Evolutionary conservation across 1,140 invertebrate species (phyloP), one percentile per base, ranked within the genome.

Genomic region (Pogonomyrmex barbatus): DNA sequence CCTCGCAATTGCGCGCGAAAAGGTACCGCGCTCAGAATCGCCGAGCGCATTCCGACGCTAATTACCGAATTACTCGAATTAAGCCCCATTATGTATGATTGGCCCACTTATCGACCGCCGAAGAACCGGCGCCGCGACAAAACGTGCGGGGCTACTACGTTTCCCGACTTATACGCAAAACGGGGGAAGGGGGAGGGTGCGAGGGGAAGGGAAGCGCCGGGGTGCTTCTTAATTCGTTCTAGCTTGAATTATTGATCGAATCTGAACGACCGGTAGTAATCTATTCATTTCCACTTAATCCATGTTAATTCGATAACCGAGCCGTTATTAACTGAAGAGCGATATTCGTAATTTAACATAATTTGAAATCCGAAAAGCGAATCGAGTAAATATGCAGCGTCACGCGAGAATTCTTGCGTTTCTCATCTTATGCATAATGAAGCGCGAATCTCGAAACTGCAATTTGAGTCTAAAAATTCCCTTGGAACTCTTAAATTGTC

Each of bases 1-100:
- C 30, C 52, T n/a, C 24, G 47, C 47, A 10, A 52, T 68, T 10
- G 62, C 77, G 47, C 68, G 24, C 67, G 79, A 62, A 83, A 83
- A 83, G 68, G 17, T 42, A 50, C 5, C 33, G 67, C n/a, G 56
- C 42, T 82, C 54, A 36, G 24, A 24, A 24, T 83, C 52, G 52
- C 79, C 52, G 33, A n/a, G 17, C 77, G 30, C 50, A 47, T 47
- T 67, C 54, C 68, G 42, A 36, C 68, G 79, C 54, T 83, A 83
- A 83, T 83, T 83, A 73, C 68, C 68, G 79, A 83, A 83, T 83
- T 83, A 83, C 79, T 83, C 79, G 68, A 83, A 83, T 83, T 83
- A 83, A 83, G 79, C 56, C 33, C 79, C 79, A 83, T 83, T 83
- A 83, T 42, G 42, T 83, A 83, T 83, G 79, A 83, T 83, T 83